Evolutionary conservation across 2,797 vertebrate species (phyloP), one percentile per base, ranked within the genome.

Genomic region (Taenioides sp.): DNA sequence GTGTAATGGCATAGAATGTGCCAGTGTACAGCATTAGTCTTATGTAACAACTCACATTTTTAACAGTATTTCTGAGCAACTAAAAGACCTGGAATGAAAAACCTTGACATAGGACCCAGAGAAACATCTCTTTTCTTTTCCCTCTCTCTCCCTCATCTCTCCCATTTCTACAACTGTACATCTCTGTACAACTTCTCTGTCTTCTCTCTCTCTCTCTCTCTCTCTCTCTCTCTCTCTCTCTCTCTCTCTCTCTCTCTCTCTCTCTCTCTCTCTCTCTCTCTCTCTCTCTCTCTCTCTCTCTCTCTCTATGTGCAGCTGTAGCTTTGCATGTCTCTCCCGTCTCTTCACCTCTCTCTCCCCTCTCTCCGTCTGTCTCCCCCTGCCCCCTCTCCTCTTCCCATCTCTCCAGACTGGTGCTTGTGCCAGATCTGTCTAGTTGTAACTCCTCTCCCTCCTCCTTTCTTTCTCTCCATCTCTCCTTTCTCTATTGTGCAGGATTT

Each of bases 311-410:
- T 47, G 43, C 43, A 47, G 43, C 43, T 47, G 43, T 17, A 47
- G 43, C 43, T 47, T 16, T 47, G 14, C 43, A 43, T 27, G 25
- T 27, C 25, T 27, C 25, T 27, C 37, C 28, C 34, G 4, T 47
- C 14, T 47, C 43, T 43, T 12, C 40, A 12, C 54, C 52, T 37
- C 52, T 31, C 4, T 31, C 28, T 31, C 5, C 28, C 28, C 4
- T 62, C 43, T 65, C 34, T 65, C 37, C 31, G 16, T 11, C 52
- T 64, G 18, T 74, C 49, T 49, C 43, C 12, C 16, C 75, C 72
- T 50, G 49, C 28, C 14, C 14, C 25, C 59, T 20, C 59, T 31
- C 59, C 27, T 27, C 17, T 27, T 20, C 16, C 16, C 7, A 17
- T 61, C 6, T 31, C 43, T 47, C 43, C 14, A 43, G 40, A 43